phyloP scores from a whole-genome alignment of 2,888 invertebrate species.

The Unio pictorum region DNA sequence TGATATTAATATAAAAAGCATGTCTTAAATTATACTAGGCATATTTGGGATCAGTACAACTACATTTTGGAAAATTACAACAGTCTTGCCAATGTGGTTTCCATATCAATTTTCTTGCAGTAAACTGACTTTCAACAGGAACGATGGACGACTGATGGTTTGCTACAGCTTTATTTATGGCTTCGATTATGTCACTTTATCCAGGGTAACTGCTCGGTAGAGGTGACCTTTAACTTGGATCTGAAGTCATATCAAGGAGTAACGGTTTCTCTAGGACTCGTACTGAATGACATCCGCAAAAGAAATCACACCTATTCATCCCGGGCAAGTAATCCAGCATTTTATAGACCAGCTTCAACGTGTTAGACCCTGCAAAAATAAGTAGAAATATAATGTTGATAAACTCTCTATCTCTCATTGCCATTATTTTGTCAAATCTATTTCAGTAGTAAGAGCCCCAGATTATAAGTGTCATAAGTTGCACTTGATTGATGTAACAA shows the following conservation, averaged over 20 bases:
- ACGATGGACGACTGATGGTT: conserved; percentile 51
- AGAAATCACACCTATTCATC: conserved; percentile 49
- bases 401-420: too few species aligned
- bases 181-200: conserved; percentile 21
- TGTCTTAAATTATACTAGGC: not conserved
- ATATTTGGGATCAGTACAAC: conserved; percentile 40
- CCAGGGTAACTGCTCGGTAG: conserved; percentile 44
- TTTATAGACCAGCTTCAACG: conserved; percentile 69
- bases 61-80: conserved; percentile 67
- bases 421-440: too few species aligned
- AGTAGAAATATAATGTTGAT: too few species aligned
- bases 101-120: conserved; percentile 56
- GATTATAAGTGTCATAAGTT: too few species aligned
- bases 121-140: conserved; percentile 56
- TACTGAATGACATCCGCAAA: conserved; percentile 56
- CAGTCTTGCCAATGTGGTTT: conserved; percentile 69
- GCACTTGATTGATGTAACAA: too few species aligned
- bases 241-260: conserved; percentile 71
- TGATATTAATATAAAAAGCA: too few species aligned
- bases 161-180: conserved; percentile 45
- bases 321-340: conserved; percentile 63
- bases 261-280: conserved; percentile 70
- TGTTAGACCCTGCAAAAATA: conserved; percentile 34
- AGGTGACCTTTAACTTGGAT: conserved; percentile 71
- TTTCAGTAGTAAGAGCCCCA: too few species aligned